Base-by-base conservation (phyloP, 2,888 invertebrate genomes). In the Pseudoips prasinana region DNA sequence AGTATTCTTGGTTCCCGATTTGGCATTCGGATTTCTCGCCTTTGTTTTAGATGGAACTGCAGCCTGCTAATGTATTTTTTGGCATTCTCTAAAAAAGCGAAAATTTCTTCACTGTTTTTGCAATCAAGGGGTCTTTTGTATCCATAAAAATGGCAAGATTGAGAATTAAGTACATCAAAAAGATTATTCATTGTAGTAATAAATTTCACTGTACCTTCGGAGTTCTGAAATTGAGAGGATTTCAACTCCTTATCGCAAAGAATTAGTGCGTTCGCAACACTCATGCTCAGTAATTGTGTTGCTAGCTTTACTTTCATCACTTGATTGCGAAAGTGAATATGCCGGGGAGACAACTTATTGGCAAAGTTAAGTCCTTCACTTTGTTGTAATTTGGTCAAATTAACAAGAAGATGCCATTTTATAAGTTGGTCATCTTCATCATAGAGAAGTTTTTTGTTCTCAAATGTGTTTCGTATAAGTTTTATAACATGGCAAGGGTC, bases 301-400 rank as follows among this genome's bases (percentile, higher is more conserved):
- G 45, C 54, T 6, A 49, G 29, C 19, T 44, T 46, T 0, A 43
- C 41, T 25, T 46, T 46, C 45, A 53, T 53, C 1, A 50, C 32
- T 10, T 46, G 24, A 27, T 47, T 50, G 11, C 42, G 11, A 20
- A 49, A 52, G 19, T 37, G 1, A 23, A 36, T 34, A 23, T 46
- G 37, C 5, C 41, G 29, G 2, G 19, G 7, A 1, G 35, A 35
- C 1, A 48, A 23, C 45, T 39, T 42, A 8, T 46, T 42, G 3
- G 33, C 41, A 31, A 50, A 47, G 27, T 39, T 31, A 6, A 50
- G 25, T 7, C 39, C 32, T 2, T 28, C 7, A 6, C 30, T 44
- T 25, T 9, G 29, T 39, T 46, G 47, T 1, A 50, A 33, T 5
- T 48, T 10, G n/a, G n/a, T n/a, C n/a, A n/a, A n/a, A n/a, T n/a